phyloP scores from a whole-genome alignment of 2,888 invertebrate genomes.

The Tetranychus piercei region DNA sequence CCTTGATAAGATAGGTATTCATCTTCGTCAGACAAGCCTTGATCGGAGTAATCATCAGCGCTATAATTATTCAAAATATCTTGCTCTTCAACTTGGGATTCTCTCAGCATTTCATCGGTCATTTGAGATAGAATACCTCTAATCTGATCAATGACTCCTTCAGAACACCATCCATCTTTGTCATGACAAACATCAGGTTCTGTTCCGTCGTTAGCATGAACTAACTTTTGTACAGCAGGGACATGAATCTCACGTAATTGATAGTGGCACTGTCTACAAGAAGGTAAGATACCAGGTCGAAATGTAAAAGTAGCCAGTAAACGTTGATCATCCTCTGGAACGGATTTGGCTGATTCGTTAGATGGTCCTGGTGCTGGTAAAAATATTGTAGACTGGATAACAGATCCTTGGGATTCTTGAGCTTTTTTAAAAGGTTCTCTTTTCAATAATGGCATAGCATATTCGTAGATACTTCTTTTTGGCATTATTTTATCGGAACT shows the following conservation, averaged over 20 bases:
- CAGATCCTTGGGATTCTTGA: constrained; percentile 8
- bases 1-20: constrained; percentile 1
- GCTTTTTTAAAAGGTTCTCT: constrained; percentile 14
- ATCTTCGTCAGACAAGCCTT: not conserved
- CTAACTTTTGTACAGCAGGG: constrained; percentile 55
- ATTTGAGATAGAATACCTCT: constrained; percentile 16
- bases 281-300: constrained; percentile 52
- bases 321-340: constrained; percentile 25
- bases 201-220: constrained; percentile 26
- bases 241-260: constrained; percentile 66
- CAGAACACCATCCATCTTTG: constrained; percentile 49
- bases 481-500: constrained; percentile 34
- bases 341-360: constrained; percentile 22
- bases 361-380: constrained; percentile 10
- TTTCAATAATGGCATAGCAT: constrained; percentile 32
- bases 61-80: not conserved
- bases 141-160: constrained; percentile 21
- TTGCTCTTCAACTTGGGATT: not conserved
- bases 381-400: not conserved
- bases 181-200: constrained; percentile 45
- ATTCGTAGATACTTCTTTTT: constrained; percentile 38
- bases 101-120: constrained; percentile 9
- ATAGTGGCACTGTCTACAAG: constrained; percentile 70
- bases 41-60: not conserved
- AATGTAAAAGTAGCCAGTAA: constrained; percentile 14